Base-by-base conservation (phyloP, 2,113 vertebrate genomes). In the Scatophagus argus region DNA sequence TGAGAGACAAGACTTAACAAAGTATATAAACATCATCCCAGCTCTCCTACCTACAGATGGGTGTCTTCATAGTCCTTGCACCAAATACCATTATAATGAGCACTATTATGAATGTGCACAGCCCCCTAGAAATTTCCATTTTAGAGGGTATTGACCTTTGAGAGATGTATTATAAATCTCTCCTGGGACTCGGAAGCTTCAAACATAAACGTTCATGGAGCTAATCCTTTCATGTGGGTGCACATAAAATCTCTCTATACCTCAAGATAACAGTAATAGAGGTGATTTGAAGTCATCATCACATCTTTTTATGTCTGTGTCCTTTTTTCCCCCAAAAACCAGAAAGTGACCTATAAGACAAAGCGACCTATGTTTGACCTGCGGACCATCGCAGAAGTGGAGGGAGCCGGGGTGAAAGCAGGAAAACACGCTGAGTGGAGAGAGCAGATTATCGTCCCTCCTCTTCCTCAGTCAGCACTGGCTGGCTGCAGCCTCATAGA, bases 331-430 rank as follows among this genome's bases (percentile, higher is more conserved):
- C n/a, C n/a, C n/a, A n/a, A n/a, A 31, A 25, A 38, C 38, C 90
- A 99, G 98, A 99, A 97, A 94, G 97, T 99, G 63, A 96, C 96
- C 32, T 99, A 99, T 32, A 97, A 95, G 88, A 95, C 96, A 82
- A 97, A 97, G 88, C 95, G 97, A 66, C 95, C 95, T 80, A 89
- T 98, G 84, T 96, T 95, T 0, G 98, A 99, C 74, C 89, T 99
- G 86, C 94, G 98, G 88, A 97, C 97, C 84, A 96, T 99, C 0
- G 98, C 97, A 0, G 98, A 99, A 82, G 97, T 99, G 77, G 97
- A 99, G 83, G 97, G 98, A 3, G 96, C 96, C 0, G 95, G 95
- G 0, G 97, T 98, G 68, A 98, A 98, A 84, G 97, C 96, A 12
- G 98, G 98, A 87, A 96, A 97, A 67, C 96, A 94, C 0, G 97